Base-by-base conservation (phyloP, 2,113 vertebrate genomes). In the Fukomys damarensis region DNA sequence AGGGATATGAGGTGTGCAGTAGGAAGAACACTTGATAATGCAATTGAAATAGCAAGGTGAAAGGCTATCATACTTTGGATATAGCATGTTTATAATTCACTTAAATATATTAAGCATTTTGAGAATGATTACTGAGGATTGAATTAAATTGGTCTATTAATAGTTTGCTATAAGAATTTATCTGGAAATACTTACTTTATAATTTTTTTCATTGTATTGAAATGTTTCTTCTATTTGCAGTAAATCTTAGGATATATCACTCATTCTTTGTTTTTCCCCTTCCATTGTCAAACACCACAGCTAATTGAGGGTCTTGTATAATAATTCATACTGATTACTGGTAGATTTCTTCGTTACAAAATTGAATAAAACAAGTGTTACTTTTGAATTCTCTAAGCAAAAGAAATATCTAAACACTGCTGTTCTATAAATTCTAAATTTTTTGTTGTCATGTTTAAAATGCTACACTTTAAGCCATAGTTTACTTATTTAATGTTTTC, bases 121-220 rank as follows among this genome's bases (percentile, higher is more conserved):
- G 41, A 68, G 54, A 85, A 72, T 86, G 19, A 96, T 76, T 90
- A 74, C 84, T 74, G 54, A 94, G 1, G 14, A 0, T 2, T 80
- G 35, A 86, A 84, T 74, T 90, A 87, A 84, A 22, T 28, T 49
- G 35, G 49, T 19, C 90, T 43, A 46, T n/a, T 91, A 65, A 56
- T 70, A 86, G 88, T 89, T 86, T 81, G 3, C 22, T 61, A 1
- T 12, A 65, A 32, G 43, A 86, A 61, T 72, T 95, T 58, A 65
- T 32, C 35, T 86, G 82, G 22, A 59, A 92, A 91, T 86, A 72
- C 20, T 84, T 43, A n/a, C 89, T 95, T 81, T 63, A 66, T 54
- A 38, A 49, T 8, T 77, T 68, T 77, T 68, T 91, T 95, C 35
- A 66, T 85, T 68, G 5, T 52, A 74, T 38, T 76, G 17, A 72